These are phyloP conservation scores for Muscidifurax raptorellus DNA, from an alignment of 1,140 invertebrate genomes.

Conservation along the genomic window DNA sequence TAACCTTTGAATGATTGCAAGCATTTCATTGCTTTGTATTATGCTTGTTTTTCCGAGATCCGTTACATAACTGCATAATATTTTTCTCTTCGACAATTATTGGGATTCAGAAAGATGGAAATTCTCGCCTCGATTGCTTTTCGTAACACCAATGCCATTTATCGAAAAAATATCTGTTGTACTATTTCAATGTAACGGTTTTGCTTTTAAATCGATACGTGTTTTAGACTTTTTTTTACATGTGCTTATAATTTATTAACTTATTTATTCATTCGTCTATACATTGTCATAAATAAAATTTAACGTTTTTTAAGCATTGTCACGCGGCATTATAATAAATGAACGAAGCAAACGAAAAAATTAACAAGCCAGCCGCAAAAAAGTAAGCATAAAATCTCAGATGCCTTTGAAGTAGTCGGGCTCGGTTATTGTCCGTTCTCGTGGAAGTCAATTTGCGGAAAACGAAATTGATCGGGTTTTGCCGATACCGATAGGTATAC, in stretches of 20 bases:
- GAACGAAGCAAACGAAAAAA: not conserved
- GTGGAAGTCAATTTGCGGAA: slow-evolving; percentile 9
- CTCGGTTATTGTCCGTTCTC: slow-evolving; percentile 19
- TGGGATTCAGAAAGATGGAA: not conserved
- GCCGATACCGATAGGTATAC: not conserved
- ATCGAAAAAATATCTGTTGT: too few species aligned
- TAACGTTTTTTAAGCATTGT: too few species aligned
- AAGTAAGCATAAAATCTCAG: not conserved
- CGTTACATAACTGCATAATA: not conserved
- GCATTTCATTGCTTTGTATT: too few species aligned
- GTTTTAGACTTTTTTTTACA: too few species aligned
- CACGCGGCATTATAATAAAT: too few species aligned
- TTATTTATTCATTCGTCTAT: too few species aligned
- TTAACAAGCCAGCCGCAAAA: not conserved
- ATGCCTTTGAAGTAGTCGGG: not conserved
- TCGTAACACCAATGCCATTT: not conserved
- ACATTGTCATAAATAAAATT: too few species aligned
- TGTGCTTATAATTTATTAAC: too few species aligned
- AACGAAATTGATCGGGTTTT: slow-evolving; percentile 31
- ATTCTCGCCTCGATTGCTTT: not conserved
- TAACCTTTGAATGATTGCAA: not conserved
- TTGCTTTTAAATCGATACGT: too few species aligned
- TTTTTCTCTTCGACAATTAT: not conserved
- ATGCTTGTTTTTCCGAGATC: not conserved
- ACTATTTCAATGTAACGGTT: too few species aligned